Conservation (phyloP, 1,140 invertebrate genomes). For the Halictus rubicundus region DNA sequence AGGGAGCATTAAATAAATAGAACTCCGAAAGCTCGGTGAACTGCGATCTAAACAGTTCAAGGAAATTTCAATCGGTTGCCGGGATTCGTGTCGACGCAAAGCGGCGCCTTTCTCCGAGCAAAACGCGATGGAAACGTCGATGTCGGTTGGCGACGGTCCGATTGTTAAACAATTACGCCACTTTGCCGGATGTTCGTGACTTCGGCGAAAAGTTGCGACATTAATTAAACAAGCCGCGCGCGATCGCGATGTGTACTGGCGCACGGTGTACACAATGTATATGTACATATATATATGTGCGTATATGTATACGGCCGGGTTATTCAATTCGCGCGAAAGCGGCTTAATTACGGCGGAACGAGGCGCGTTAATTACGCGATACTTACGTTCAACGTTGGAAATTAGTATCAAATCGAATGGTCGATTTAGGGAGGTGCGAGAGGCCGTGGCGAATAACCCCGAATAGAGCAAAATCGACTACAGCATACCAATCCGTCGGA, state of each 20-base stretch:
- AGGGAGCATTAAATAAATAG: too few species aligned
- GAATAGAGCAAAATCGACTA: slow-evolving; percentile 53
- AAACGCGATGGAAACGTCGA: background rate
- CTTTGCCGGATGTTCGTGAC: background rate
- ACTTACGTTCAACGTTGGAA: slow-evolving; percentile 36
- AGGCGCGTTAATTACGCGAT: slow-evolving; percentile 25
- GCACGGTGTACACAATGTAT: background rate
- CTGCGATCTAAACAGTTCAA: too few species aligned
- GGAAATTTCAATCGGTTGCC: too few species aligned
- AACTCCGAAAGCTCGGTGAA: too few species aligned
- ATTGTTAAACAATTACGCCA: slow-evolving; percentile 6
- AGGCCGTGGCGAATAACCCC: slow-evolving; percentile 45
- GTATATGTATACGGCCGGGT: background rate
- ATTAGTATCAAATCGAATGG: slow-evolving; percentile 50
- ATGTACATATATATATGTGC: too few species aligned
- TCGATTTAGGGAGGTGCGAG: slow-evolving; percentile 46
- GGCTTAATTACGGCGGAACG: slow-evolving; percentile 25
- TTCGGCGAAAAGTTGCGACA: slow-evolving; percentile 8
- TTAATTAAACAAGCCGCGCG: slow-evolving; percentile 7
- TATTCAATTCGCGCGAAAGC: slow-evolving; percentile 34
- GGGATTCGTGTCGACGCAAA: too few species aligned
- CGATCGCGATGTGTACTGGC: background rate
- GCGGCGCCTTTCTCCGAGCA: background rate
- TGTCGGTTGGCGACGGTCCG: background rate
- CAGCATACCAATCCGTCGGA: slow-evolving; percentile 55